These are phyloP conservation scores for Hesperia comma DNA, from an alignment of 2,888 invertebrate species.

Conservation along the genomic window DNA sequence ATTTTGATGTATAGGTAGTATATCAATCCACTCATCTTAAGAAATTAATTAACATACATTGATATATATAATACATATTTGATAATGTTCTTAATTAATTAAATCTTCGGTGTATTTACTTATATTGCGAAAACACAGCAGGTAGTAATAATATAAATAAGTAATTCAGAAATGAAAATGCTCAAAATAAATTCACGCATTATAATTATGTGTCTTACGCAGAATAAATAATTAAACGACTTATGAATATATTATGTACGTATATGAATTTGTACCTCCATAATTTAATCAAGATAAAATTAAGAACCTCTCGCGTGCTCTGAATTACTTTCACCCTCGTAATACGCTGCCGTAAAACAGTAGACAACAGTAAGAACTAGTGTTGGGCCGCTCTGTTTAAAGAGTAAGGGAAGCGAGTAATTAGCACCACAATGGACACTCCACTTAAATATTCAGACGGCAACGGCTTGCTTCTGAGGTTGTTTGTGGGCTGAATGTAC, in stretches of 20 bases:
- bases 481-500: constrained; percentile 10
- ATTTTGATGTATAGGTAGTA: too few relatives aligned
- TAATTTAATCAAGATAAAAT: constrained; percentile 3
- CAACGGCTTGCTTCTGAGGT: constrained; percentile 23
- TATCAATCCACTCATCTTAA: too few relatives aligned
- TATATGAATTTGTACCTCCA: background rate
- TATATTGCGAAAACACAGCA: too few relatives aligned
- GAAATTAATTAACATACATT: too few relatives aligned
- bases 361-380: constrained; percentile 4
- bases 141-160: background rate
- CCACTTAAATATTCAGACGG: constrained; percentile 33
- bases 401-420: constrained; percentile 30
- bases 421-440: constrained; percentile 31
- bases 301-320: constrained; percentile 5
- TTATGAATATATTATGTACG: background rate
- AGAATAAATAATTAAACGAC: too few relatives aligned
- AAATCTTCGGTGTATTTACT: too few relatives aligned
- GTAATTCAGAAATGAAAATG: background rate
- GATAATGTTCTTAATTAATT: too few relatives aligned
- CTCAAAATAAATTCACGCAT: background rate
- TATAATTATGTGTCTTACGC: too few relatives aligned
- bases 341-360: constrained; percentile 18
- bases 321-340: constrained; percentile 23
- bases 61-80: too few relatives aligned
- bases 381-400: constrained; percentile 20